These are phyloP conservation scores for Dufourea novaeangliae DNA, from an alignment of 1,140 invertebrate genomes.

Conservation along the genomic window DNA sequence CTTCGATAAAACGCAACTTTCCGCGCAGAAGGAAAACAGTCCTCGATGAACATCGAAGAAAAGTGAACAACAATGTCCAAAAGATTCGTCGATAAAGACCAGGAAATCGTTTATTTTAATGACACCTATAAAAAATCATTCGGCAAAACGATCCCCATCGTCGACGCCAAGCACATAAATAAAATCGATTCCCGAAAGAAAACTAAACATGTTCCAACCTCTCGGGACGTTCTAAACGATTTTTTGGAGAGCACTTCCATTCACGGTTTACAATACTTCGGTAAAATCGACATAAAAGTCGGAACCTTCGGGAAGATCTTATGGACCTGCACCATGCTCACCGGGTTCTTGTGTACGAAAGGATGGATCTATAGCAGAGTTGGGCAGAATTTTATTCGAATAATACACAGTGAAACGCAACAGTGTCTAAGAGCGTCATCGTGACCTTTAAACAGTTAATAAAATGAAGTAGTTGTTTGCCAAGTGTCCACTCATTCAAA, in stretches of 20 bases:
- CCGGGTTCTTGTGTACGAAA: conserved; percentile 37
- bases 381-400: too few species aligned
- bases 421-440: too few species aligned
- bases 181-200: not conserved
- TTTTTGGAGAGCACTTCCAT: conserved; percentile 45
- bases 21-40: conserved; percentile 13
- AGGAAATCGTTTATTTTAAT: not conserved
- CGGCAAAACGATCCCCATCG: not conserved
- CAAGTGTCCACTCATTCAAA: too few species aligned
- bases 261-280: conserved; percentile 62
- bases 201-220: not conserved
- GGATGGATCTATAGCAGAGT: too few species aligned
- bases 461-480: too few species aligned
- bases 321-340: conserved; percentile 47
- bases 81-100: not conserved
- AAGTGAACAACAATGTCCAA: not conserved
- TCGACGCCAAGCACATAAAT: not conserved
- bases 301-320: conserved; percentile 35
- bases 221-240: conserved; percentile 18
- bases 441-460: too few species aligned
- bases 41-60: not conserved
- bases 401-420: too few species aligned
- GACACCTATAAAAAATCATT: not conserved
- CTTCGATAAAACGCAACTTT: conserved; percentile 7
- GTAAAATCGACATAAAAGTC: conserved; percentile 28